A percentile compares a stretch with the other conserved stretches of the same genome.
Conservation (phyloP, 2,113 vertebrate species). For the Rutilus rutilus region DNA sequence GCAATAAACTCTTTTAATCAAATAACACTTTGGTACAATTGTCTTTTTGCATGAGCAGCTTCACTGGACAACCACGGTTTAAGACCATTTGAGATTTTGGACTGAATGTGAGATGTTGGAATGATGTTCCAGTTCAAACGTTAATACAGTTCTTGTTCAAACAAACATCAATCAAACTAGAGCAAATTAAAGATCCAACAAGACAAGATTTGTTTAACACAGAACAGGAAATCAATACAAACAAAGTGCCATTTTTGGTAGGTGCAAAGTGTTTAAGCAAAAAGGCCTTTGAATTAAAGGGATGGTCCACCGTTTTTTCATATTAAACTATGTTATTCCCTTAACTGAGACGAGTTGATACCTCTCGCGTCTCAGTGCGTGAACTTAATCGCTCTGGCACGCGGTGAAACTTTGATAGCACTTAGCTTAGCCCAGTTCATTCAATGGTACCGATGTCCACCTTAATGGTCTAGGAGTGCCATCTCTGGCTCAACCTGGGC, state of each 20-base stretch:
- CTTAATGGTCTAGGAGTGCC: too few species aligned
- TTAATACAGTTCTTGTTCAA: not conserved
- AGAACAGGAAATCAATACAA: constrained; percentile 35
- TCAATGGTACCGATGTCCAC: too few species aligned
- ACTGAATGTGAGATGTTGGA: constrained; percentile 1
- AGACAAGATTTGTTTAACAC: not conserved
- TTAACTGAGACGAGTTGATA: too few species aligned
- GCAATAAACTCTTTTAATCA: constrained; percentile 13
- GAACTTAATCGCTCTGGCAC: too few species aligned
- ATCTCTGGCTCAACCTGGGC: too few species aligned
- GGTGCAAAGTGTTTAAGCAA: constrained; percentile 57
- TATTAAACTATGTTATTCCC: too few species aligned
- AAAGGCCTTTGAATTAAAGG: not conserved
- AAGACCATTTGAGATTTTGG: not conserved
- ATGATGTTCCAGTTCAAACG: not conserved
- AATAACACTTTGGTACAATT: constrained; percentile 16
- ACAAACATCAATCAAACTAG: constrained; percentile 13
- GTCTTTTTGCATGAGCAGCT: not conserved
- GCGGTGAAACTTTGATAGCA: too few species aligned
- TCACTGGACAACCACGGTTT: not conserved
- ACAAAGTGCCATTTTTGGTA: constrained; percentile 62
- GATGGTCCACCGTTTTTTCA: too few species aligned
- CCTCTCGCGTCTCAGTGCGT: too few species aligned
- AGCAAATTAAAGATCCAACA: constrained; percentile 44
- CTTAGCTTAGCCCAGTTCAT: too few species aligned